Conservation (phyloP, 2,888 invertebrate species). For the Herminia tarsipennalis region DNA sequence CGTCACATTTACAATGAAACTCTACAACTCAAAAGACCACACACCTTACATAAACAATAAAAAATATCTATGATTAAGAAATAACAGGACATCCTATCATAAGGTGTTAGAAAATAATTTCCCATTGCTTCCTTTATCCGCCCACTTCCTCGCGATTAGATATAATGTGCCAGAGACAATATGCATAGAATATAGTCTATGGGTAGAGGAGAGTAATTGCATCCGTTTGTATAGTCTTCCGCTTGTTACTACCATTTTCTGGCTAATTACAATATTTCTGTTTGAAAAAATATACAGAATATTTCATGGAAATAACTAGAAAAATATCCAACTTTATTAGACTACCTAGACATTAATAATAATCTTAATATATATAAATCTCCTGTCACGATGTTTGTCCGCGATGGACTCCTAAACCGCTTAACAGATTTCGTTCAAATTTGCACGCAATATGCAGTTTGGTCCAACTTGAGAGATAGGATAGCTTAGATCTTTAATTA, state of each 20-base stretch:
- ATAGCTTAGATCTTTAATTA: no score
- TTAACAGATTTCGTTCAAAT: no score
- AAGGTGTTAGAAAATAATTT: slow-evolving; percentile 30
- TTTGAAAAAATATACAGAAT: no score
- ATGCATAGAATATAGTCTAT: slow-evolving; percentile 1
- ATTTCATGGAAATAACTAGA: no score
- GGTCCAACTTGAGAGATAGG: no score
- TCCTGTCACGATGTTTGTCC: no score
- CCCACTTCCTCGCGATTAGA: slow-evolving; percentile 34
- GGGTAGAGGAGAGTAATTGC: slow-evolving; percentile 19
- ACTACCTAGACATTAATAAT: no score
- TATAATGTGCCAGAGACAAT: slow-evolving; percentile 8
- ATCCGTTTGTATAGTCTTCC: slow-evolving; percentile 18
- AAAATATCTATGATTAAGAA: slow-evolving; percentile 4
- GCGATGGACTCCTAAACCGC: no score
- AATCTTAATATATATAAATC: no score
- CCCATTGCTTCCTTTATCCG: slow-evolving; percentile 15
- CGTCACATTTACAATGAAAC: no score
- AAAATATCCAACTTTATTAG: no score
- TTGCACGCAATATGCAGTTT: no score
- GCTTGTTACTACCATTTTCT: slow-evolving; percentile 20
- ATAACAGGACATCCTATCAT: slow-evolving; percentile 33
- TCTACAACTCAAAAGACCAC: neutral
- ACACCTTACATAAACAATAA: neutral
- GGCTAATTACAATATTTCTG: slow-evolving; percentile 13